Conservation (phyloP, 2,113 vertebrate species). For the Lophochroa leadbeateri region DNA sequence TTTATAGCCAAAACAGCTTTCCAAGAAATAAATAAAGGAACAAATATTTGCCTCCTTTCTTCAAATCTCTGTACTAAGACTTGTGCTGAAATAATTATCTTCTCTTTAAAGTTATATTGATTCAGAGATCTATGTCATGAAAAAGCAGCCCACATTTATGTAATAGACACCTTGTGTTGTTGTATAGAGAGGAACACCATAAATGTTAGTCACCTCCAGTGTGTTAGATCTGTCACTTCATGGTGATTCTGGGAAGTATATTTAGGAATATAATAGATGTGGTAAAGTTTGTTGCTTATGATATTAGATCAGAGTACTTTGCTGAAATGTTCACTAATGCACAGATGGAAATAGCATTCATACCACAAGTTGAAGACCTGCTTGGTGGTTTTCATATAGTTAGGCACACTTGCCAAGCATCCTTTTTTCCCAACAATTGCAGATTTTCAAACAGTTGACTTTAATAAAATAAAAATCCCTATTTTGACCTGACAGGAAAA, state of each 20-base stretch:
- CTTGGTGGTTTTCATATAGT: background rate
- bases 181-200: background rate
- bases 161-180: background rate
- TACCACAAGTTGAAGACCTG: constrained; percentile 1
- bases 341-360: constrained; percentile 29
- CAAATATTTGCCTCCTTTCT: constrained; percentile 26
- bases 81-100: constrained; percentile 24
- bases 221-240: background rate
- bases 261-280: background rate
- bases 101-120: constrained; percentile 39
- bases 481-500: background rate
- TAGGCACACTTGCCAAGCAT: background rate
- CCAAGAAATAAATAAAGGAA: constrained; percentile 38
- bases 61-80: background rate
- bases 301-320: background rate
- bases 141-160: background rate
- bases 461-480: constrained; percentile 18
- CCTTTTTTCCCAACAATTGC: background rate
- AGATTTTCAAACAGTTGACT: constrained; percentile 12
- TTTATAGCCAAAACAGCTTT: constrained; percentile 18
- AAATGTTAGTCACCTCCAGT: background rate
- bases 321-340: constrained; percentile 9
- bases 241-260: background rate
- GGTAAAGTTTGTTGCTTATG: background rate
- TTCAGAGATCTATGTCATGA: background rate